phyloP scores from a whole-genome alignment of 2,113 vertebrate species.

The Coryphaenoides rupestris region DNA sequence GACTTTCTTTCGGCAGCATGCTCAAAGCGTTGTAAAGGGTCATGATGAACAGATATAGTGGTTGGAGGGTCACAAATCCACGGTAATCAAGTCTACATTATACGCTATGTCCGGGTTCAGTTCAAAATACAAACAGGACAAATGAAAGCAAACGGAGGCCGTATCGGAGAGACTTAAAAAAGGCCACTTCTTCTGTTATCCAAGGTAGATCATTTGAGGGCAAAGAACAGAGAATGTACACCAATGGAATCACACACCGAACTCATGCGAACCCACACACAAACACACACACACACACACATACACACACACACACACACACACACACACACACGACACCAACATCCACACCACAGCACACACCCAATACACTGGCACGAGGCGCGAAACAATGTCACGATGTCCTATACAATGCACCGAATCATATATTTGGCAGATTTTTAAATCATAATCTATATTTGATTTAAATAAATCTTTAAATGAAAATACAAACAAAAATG shows the following conservation, averaged over 20 bases:
- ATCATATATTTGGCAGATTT: conserved; percentile 55
- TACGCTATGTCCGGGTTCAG: conserved; percentile 43
- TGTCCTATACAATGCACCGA: conserved; percentile 49
- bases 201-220: conserved; percentile 56
- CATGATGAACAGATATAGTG: conserved; percentile 34
- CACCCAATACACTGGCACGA: conserved; percentile 24
- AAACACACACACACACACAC: conserved; percentile 28
- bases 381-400: conserved; percentile 45
- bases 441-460: conserved; percentile 19
- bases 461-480: conserved; percentile 36
- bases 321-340: conserved; percentile 28
- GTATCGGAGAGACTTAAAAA: conserved; percentile 65
- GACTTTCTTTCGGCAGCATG: conserved; percentile 62
- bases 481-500: conserved; percentile 37
- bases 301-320: conserved; percentile 34
- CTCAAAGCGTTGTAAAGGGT: conserved; percentile 45
- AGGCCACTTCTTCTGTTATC: conserved; percentile 64
- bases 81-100: conserved; percentile 42
- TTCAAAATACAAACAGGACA: conserved; percentile 59
- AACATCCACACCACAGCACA: conserved; percentile 37
- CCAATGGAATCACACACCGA: conserved; percentile 16
- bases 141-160: conserved; percentile 54
- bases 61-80: conserved; percentile 49
- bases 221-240: conserved; percentile 30
- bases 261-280: conserved; percentile 42